Base-by-base conservation (phyloP, 2,888 invertebrate species). In the Xanthorhoe spadicearia region DNA sequence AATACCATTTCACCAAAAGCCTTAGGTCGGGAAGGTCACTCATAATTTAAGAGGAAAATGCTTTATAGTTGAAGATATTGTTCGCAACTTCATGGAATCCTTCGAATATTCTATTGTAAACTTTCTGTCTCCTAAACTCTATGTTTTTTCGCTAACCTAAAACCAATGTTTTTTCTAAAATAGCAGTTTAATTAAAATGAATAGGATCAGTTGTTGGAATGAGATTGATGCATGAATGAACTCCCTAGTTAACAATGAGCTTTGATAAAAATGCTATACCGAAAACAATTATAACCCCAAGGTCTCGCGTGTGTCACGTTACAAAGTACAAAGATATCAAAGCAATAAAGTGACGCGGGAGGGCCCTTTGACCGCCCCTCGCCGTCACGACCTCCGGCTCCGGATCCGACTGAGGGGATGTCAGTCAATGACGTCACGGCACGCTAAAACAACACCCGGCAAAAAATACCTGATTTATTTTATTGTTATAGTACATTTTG, bases 381-480 rank as follows among this genome's bases (percentile, higher is more conserved):
- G 2, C 55, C 32, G 28, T 50, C 18, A 10, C 18, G 49, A 50
- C 49, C 49, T 50, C 51, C 54, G 10, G 38, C 35, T 38, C n/a
- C n/a, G n/a, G n/a, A 18, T 35, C 53, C 54, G 13, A 10, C 17
- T 10, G 53, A 51, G 53, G 63, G 58, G 53, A 23, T 52, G 52
- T 15, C 53, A 58, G 52, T 15, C 53, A 58, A 64, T 58, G 63
- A 49, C 58, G 53, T 53, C 58, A 58, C 53, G 49, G n/a, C 48
- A 54, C 54, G 54, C 53, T n/a, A 23, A 28, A 52, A 43, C 48
- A 19, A 19, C 19, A 55, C 23, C 54, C 38, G 38, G 17, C 32
- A 17, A 50, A 28, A 55, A 55, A 28, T 38, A 15, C 32, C 32
- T 35, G 54, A 50, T 64, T 64, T 46, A 56, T 46, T 60, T 51